Evolutionary conservation across 2,113 vertebrate species (phyloP), one percentile per base, ranked within the genome.

Genomic region (Centropus bengalensis): DNA sequence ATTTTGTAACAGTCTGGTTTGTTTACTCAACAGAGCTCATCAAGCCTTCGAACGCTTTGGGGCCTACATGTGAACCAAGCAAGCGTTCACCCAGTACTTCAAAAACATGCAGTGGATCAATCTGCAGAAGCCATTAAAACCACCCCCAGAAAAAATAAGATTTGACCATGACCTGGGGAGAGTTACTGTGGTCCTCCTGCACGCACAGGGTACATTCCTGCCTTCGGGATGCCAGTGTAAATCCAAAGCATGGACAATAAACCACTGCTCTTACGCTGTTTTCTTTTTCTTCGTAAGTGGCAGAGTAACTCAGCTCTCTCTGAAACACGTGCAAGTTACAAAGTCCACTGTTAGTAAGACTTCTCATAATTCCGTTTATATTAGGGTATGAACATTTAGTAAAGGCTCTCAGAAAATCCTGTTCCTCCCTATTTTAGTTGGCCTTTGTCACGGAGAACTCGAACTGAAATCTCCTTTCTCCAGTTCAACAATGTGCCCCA

Each of bases 21-120:
- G 97, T 98, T 97, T 97, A 96, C 89, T 96, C 93, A 94, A 89
- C n/a, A 77, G 86, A 93, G 62, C 84, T 77, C 24, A 97, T 91
- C 67, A 75, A 86, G 71, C 47, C 49, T 78, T 64, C 56, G 82
- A 79, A 93, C 82, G 70, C 86, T 96, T 87, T 89, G 54, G 51
- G 56, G 63, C 45, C 30, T 86, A 67, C 73, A 86, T 95, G 73
- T 64, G 87, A 92, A 96, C 66, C 64, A 96, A 97, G 86, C 9
- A 93, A 66, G 89, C 60, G 94, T 90, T 89, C 89, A 92, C 68
- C 51, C 76, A 66, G 14, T 84, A 95, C 93, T 96, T 95, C 44
- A 88, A 76, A 97, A 96, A 70, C 38, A 6, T 79, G 78, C 66
- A 68, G 14, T 7, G 54, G 47, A 82, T 49, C 4, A 0, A 91